A percentile compares a stretch with the other conserved stretches of the same genome.
Evolutionary conservation across 1,140 invertebrate species (phyloP).

Genomic region (Hyles vespertilio): DNA sequence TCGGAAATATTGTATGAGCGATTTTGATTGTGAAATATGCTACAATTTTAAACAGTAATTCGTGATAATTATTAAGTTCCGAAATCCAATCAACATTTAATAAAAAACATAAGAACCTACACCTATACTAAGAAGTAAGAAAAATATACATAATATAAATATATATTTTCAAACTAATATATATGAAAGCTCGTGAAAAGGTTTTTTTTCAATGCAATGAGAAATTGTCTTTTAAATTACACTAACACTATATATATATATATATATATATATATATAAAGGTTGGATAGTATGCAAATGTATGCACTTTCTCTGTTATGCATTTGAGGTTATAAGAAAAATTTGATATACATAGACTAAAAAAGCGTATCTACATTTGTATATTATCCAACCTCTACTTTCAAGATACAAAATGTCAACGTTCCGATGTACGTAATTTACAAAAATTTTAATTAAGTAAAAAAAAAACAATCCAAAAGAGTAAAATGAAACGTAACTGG

Average conservation of each 20-base stretch:
- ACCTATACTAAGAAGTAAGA: constrained; percentile 8
- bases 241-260: constrained; percentile 51
- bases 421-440: constrained; percentile 1
- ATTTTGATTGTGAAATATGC: no score
- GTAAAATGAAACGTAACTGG: background rate
- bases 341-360: no score
- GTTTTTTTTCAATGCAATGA: constrained; percentile 20
- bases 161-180: constrained; percentile 48
- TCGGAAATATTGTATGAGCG: no score
- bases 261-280: background rate
- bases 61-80: no score
- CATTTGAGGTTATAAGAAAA: no score
- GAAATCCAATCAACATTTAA: background rate
- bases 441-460: no score
- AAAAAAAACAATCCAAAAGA: constrained; percentile 9
- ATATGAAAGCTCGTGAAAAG: constrained; percentile 70
- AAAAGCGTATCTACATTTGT: no score
- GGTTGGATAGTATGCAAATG: no score
- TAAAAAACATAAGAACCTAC: background rate
- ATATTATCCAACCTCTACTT: constrained; percentile 8
- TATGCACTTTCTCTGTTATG: no score
- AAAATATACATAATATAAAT: constrained; percentile 9
- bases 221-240: constrained; percentile 11
- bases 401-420: constrained; percentile 20
- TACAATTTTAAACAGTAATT: no score